Evolutionary conservation across 1,140 invertebrate species (phyloP), one percentile per base, ranked within the genome.

Genomic region (Rhagoletis zephyria): DNA sequence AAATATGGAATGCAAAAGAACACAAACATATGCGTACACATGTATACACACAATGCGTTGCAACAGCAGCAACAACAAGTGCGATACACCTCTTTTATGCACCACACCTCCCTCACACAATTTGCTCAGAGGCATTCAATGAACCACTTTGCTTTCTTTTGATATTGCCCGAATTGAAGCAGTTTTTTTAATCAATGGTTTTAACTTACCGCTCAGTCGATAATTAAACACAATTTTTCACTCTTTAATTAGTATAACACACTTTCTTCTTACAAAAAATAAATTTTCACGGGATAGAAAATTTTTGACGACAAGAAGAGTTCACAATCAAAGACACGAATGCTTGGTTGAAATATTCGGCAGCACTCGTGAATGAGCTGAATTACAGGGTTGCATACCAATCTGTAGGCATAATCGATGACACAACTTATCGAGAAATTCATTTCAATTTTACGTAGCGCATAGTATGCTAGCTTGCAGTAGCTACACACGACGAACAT

Each of bases 201-300:
- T 67, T 85, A 85, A 88, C 88, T 88, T 88, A 88, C 88, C 88
- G 64, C 77, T 85, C 64, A 85, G 63, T 67, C 64, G 74, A 30
- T 56, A 30, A 85, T 48, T 45, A 60, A 60, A 67, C 56, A 87
- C 81, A n/a, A 51, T 87, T 87, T 87, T 87, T 65, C 87, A 86
- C 77, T 85, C 30, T 85, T 40, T 70, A 85, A 64, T 85, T 87
- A 85, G 60, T 67, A 67, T 64, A 87, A 85, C 63, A 60, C 61
- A 85, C 86, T 87, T 85, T 70, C 85, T 85, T 48, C 56, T 85
- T 60, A 45, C 64, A 85, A 87, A 88, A 88, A 88, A 63, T 40
- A 48, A 87, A 87, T 85, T 88, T 88, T 88, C 77, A 51, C 9
- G 10, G 42, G 85, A 51, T 45, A 61, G 61, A 70, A 67, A 87